Percentiles rank a stretch among this genome's conserved stretches.
Evolutionary conservation across 2,797 vertebrate species (phyloP).

Genomic region (Eidolon dupreanum): DNA sequence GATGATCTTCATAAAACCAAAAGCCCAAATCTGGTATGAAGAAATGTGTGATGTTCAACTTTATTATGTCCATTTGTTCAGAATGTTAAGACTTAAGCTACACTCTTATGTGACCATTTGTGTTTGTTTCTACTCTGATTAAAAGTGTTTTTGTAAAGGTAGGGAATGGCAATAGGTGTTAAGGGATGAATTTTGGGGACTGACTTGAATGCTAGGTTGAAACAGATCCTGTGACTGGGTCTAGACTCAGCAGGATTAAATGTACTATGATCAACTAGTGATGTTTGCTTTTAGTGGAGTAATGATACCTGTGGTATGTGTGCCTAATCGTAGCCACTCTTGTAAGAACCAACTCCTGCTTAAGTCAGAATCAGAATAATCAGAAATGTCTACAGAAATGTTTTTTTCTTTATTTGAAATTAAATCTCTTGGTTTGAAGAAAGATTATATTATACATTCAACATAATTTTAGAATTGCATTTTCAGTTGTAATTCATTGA

Average conservation of each 20-base stretch:
- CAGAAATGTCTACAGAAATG: neutral
- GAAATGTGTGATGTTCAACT: neutral
- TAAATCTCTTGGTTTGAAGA: neutral
- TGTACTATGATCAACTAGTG: neutral
- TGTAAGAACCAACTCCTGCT: neutral
- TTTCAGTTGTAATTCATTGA: neutral
- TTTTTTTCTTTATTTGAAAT: neutral
- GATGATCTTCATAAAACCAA: slow-evolving; percentile 4
- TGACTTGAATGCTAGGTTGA: neutral
- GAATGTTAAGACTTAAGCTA: neutral
- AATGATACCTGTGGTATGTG: neutral
- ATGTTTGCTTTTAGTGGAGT: neutral
- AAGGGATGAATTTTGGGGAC: neutral
- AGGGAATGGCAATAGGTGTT: neutral
- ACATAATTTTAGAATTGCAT: neutral
- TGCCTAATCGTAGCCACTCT: neutral
- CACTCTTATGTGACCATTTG: neutral
- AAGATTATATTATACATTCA: slow-evolving; percentile 1
- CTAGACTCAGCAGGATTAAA: neutral
- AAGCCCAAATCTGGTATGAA: neutral
- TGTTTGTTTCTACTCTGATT: neutral
- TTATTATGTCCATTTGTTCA: neutral
- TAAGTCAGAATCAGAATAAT: neutral
- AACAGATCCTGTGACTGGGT: neutral
- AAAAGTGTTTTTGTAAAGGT: neutral